Conservation (phyloP, 2,888 invertebrate genomes). For the Tridacna gigas region DNA sequence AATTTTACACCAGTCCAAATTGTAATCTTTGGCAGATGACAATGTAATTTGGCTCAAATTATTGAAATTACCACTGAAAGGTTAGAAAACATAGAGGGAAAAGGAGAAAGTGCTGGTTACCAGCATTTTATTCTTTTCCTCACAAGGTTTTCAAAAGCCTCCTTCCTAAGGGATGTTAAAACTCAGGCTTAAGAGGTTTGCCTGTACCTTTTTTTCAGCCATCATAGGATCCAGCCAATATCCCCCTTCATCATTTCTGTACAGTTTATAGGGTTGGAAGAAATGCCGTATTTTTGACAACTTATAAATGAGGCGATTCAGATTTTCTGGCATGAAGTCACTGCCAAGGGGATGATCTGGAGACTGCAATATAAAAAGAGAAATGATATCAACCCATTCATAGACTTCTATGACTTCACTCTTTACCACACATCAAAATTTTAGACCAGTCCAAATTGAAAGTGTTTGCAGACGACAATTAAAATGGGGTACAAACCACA, state of each 20-base stretch:
- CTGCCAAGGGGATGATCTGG: constrained; percentile 63
- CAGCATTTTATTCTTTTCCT: background rate
- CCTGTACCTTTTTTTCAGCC: constrained; percentile 75
- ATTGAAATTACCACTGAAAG: background rate
- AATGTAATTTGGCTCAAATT: background rate
- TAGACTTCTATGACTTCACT: background rate
- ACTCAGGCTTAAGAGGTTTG: too few relatives aligned
- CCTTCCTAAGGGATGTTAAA: too few relatives aligned
- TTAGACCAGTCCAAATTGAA: too few relatives aligned
- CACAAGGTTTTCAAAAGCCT: background rate
- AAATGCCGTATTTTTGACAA: constrained; percentile 81
- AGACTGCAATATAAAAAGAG: constrained; percentile 45
- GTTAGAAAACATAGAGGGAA: background rate
- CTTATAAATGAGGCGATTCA: constrained; percentile 76
- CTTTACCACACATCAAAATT: too few relatives aligned
- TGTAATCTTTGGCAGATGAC: background rate
- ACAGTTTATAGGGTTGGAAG: constrained; percentile 81
- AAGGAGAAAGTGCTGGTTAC: background rate
- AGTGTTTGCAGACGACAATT: too few relatives aligned
- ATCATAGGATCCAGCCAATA: constrained; percentile 69
- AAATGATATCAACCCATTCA: background rate
- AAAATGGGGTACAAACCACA: too few relatives aligned
- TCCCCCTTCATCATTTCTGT: constrained; percentile 76
- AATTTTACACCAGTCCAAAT: background rate
- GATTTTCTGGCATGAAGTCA: constrained; percentile 71